Percentiles rank a stretch among this genome's conserved stretches.
phyloP scores from a whole-genome alignment of 2,113 vertebrate genomes.

The Archilochus colubris region DNA sequence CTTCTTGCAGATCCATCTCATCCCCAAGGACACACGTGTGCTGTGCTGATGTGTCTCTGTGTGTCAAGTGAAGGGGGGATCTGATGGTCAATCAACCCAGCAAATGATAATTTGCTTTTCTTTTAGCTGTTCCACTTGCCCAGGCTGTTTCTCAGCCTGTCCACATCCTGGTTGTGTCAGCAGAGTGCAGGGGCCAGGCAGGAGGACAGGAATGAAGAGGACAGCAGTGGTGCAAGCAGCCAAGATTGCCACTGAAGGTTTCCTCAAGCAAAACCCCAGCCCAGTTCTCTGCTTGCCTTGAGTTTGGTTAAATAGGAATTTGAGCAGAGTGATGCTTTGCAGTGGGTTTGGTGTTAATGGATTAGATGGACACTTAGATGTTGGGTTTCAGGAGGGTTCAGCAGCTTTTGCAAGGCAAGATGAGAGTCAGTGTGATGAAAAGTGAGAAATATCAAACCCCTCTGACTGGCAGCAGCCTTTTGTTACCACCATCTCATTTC shows the following conservation, averaged over 20 bases:
- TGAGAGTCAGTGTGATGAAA: neutral
- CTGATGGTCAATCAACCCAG: neutral
- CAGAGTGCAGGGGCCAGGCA: neutral
- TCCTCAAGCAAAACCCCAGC: neutral
- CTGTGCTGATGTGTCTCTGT: accelerated
- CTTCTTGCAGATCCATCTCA: neutral
- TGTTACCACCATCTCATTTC: accelerated
- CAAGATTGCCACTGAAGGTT: neutral
- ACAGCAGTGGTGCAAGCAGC: accelerated
- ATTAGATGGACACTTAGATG: neutral
- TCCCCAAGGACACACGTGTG: accelerated
- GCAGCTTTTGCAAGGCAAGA: neutral
- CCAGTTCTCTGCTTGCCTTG: neutral
- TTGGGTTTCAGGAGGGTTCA: neutral
- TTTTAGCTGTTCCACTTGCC: neutral
- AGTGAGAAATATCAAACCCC: neutral
- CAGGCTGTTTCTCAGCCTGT: neutral
- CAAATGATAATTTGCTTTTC: neutral
- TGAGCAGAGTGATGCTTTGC: neutral
- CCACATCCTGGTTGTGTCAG: neutral
- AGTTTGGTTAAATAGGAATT: neutral
- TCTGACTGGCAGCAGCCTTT: neutral
- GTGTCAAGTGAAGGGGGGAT: neutral
- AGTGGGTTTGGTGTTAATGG: neutral
- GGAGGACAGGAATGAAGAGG: neutral